phyloP scores from a whole-genome alignment of 1,140 invertebrate genomes.

The Aphaenogaster rudis region DNA sequence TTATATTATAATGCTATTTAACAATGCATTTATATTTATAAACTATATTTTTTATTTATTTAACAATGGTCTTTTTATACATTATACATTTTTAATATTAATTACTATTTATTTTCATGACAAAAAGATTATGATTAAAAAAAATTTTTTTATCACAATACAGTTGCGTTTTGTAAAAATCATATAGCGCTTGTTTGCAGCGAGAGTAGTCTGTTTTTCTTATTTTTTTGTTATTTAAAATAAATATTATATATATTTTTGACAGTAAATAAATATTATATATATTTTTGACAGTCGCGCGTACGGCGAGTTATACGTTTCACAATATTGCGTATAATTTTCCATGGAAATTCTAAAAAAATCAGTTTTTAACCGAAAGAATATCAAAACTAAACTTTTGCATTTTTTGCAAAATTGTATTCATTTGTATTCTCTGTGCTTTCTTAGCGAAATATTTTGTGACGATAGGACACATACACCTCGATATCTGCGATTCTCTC shows the following conservation, averaged over 20 bases:
- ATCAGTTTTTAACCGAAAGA: neutral
- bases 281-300: neutral
- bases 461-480: neutral
- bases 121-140: neutral
- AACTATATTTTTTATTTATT: neutral
- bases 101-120: neutral
- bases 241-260: conserved; percentile 37
- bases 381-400: neutral
- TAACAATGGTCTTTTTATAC: neutral
- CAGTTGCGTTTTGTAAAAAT: neutral
- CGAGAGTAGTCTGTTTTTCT: neutral
- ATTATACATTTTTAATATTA: conserved; percentile 9
- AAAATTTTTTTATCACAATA: neutral
- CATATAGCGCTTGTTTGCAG: neutral
- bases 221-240: conserved; percentile 24
- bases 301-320: no score
- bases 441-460: neutral
- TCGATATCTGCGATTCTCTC: neutral
- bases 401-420: neutral
- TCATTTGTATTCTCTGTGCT: neutral
- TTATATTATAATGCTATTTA: neutral
- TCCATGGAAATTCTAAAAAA: neutral
- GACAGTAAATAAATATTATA: conserved; percentile 27
- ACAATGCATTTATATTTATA: neutral
- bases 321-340: neutral